These are phyloP conservation scores for Manacus vitellinus DNA, from an alignment of 2,113 vertebrate genomes.

Conservation along the genomic window DNA sequence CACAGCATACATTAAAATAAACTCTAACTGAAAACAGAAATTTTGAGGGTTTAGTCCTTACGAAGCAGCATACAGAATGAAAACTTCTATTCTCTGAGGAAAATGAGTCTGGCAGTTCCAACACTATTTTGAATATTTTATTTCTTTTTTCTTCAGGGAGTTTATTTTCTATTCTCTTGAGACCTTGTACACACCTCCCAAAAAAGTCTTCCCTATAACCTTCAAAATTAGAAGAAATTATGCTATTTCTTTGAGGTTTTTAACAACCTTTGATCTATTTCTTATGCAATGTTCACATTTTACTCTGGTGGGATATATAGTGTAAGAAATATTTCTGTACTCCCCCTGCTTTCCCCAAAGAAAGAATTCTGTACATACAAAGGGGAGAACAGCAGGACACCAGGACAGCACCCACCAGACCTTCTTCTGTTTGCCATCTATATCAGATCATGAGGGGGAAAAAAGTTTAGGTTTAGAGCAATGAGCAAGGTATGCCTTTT, in stretches of 20 bases:
- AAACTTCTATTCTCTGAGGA: background rate
- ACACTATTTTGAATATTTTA: background rate
- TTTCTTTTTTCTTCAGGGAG: background rate
- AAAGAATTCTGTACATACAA: background rate
- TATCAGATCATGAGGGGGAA: background rate
- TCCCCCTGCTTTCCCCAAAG: background rate
- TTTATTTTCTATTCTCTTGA: conserved; percentile 18
- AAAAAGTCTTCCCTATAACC: background rate
- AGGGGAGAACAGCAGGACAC: background rate
- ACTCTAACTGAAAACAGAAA: background rate
- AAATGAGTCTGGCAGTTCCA: background rate
- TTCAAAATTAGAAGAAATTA: background rate
- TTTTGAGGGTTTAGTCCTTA: background rate
- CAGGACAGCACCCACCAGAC: background rate
- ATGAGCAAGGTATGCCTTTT: background rate
- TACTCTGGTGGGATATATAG: background rate
- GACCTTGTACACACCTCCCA: background rate
- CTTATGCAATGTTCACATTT: background rate
- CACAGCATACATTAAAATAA: background rate
- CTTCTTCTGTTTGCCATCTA: background rate
- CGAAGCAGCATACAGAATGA: background rate
- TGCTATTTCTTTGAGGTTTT: background rate
- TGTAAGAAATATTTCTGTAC: background rate
- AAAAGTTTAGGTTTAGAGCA: background rate
- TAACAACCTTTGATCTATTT: background rate